phyloP scores from a whole-genome alignment of 2,797 vertebrate species.

The Rhynchotus rufescens region DNA sequence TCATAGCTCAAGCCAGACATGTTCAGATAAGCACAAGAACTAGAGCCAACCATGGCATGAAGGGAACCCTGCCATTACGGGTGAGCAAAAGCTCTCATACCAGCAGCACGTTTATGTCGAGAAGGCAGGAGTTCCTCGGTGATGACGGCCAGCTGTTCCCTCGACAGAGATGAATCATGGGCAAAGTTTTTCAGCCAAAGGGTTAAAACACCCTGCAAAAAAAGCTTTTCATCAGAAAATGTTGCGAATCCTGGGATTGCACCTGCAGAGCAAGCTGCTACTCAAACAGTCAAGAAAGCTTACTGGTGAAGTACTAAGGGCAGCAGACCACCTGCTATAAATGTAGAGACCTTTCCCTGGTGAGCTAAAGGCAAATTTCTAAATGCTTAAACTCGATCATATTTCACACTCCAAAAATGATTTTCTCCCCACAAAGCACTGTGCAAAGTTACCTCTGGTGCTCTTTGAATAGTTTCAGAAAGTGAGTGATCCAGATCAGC shows the following conservation, averaged over 20 bases:
- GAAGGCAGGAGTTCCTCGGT: background rate
- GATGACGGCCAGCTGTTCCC: background rate
- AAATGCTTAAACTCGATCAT: background rate
- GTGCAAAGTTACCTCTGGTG: background rate
- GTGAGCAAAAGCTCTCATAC: background rate
- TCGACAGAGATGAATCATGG: background rate
- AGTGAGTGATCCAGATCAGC: background rate
- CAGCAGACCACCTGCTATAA: background rate
- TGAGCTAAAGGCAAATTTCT: background rate
- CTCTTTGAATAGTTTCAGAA: background rate
- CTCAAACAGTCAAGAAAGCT: background rate
- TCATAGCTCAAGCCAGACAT: background rate
- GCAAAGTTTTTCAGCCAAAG: constrained; percentile 35
- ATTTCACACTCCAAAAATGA: accelerated
- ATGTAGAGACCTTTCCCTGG: too few relatives aligned
- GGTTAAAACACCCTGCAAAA: constrained; percentile 22
- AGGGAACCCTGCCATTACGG: accelerated
- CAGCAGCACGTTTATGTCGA: background rate
- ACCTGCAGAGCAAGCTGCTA: background rate
- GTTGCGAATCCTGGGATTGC: background rate
- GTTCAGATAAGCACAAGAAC: background rate
- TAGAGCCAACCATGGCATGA: accelerated
- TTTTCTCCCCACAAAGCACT: background rate
- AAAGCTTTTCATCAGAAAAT: background rate
- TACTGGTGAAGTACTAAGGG: accelerated